Conservation (phyloP, 2,113 vertebrate species). For the Seriola quinqueradiata region DNA sequence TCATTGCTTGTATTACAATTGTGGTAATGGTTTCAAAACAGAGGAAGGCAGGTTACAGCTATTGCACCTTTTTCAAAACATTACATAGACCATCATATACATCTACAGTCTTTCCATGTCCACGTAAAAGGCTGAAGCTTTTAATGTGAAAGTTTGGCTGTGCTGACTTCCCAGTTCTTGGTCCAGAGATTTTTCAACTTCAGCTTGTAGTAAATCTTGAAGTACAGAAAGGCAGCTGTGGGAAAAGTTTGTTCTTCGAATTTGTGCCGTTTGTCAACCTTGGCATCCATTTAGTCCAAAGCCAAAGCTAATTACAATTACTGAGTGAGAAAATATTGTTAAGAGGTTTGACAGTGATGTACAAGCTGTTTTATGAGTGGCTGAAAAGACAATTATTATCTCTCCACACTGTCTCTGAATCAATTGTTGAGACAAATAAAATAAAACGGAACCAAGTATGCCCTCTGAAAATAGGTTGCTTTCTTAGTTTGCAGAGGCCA, state of each 20-base stretch:
- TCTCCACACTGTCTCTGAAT: slow-evolving; percentile 47
- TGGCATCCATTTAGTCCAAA: slow-evolving; percentile 43
- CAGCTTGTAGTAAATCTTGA: slow-evolving; percentile 26
- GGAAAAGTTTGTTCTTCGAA: slow-evolving; percentile 22
- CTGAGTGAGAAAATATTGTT: slow-evolving; percentile 20
- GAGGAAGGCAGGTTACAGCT: slow-evolving; percentile 45
- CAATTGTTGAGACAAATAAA: slow-evolving; percentile 49
- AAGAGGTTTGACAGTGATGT: slow-evolving; percentile 29
- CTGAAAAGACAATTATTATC: slow-evolving; percentile 45
- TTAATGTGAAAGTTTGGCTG: slow-evolving; percentile 32
- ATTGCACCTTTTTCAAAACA: slow-evolving; percentile 60
- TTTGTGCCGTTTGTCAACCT: slow-evolving; percentile 12
- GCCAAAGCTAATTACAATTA: slow-evolving; percentile 34
- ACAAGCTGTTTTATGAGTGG: slow-evolving; percentile 41
- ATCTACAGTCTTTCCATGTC: slow-evolving; percentile 63
- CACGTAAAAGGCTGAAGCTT: slow-evolving; percentile 18
- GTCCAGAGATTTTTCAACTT: slow-evolving; percentile 53
- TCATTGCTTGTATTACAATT: neutral
- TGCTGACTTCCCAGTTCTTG: slow-evolving; percentile 38
- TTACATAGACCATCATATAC: slow-evolving; percentile 71
- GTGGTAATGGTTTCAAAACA: slow-evolving; percentile 46
- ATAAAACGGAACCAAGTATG: slow-evolving; percentile 51
- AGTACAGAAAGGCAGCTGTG: slow-evolving; percentile 17
- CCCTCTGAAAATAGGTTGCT: slow-evolving; percentile 60
- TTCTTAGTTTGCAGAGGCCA: slow-evolving; percentile 70